phyloP scores from a whole-genome alignment of 2,797 vertebrate species.

The Gallinago stenura region DNA sequence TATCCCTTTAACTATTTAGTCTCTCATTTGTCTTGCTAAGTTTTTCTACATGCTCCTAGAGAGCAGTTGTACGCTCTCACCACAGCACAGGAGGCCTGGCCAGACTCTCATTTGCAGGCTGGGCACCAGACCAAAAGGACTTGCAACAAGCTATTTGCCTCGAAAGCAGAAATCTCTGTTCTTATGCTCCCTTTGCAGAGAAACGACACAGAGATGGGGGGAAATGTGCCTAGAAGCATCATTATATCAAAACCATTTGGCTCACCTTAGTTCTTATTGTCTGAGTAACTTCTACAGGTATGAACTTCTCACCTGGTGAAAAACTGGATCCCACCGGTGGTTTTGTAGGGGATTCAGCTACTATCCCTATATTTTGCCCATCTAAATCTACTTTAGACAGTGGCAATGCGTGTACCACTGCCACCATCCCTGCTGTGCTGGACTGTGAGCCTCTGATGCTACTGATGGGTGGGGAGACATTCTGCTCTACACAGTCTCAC shows the following conservation, averaged over 20 bases:
- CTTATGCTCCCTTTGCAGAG: neutral
- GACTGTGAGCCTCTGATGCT: neutral
- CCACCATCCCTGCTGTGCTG: neutral
- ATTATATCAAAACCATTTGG: neutral
- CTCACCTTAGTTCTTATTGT: neutral
- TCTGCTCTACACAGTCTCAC: neutral
- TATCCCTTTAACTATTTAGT: conserved; percentile 11
- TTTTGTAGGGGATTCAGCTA: neutral
- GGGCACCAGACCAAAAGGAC: neutral
- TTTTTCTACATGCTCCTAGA: neutral
- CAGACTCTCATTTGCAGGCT: conserved; percentile 1
- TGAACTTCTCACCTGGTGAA: neutral
- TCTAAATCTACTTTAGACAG: neutral
- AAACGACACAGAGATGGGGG: neutral
- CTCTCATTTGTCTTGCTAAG: neutral
- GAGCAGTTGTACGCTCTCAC: neutral
- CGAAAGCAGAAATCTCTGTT: neutral
- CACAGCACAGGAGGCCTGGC: neutral
- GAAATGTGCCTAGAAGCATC: neutral
- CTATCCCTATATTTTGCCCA: neutral
- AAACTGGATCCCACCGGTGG: neutral
- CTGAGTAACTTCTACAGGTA: neutral
- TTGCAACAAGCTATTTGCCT: neutral
- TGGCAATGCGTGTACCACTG: rapidly evolving
- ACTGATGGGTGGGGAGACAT: neutral